phyloP scores from a whole-genome alignment of 2,113 vertebrate genomes.

The Alethe diademata region DNA sequence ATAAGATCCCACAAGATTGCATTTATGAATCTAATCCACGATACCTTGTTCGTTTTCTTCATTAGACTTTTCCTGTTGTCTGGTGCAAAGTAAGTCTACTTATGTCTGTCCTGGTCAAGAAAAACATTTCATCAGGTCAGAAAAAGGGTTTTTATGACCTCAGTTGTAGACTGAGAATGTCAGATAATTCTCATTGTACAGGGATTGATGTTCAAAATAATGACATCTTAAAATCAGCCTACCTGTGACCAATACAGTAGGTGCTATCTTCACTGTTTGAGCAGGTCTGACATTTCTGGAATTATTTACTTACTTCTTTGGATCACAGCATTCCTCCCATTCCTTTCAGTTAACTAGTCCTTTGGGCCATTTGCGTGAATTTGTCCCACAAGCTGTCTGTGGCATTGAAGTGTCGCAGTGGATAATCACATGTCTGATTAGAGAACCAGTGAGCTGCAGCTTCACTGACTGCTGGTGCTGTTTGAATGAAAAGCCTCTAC shows the following conservation, averaged over 20 bases:
- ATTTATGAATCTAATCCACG: background rate
- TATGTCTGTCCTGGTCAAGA: background rate
- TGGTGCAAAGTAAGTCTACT: background rate
- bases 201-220: background rate
- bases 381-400: background rate
- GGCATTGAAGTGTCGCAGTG: background rate
- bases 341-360: background rate
- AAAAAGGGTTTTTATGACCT: background rate
- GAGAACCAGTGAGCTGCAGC: background rate
- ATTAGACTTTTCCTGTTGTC: background rate
- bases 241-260: background rate
- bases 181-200: background rate
- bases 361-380: background rate
- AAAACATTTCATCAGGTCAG: background rate
- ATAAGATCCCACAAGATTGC: background rate
- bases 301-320: background rate
- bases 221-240: background rate
- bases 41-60: background rate
- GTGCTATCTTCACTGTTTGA: background rate
- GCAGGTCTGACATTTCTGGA: background rate
- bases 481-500: background rate
- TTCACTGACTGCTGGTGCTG: background rate
- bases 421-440: background rate
- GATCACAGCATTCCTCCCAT: rapidly evolving
- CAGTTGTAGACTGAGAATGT: background rate